These are phyloP conservation scores for Orthonyx spaldingii DNA, from an alignment of 2,113 vertebrate genomes.

Conservation along the genomic window DNA sequence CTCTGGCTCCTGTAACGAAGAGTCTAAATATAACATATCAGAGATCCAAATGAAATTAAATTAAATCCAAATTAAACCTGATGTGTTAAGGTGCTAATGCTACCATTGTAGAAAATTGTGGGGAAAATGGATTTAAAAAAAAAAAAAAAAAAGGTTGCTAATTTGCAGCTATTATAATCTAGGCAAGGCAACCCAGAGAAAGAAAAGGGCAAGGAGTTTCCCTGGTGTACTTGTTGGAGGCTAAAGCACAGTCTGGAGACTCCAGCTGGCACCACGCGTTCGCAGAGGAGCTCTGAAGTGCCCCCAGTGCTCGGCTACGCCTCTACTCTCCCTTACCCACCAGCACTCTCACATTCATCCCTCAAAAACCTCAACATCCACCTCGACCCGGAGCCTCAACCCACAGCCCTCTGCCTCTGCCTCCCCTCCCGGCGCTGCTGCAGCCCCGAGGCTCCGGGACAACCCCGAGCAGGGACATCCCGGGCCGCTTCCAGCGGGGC, in stretches of 20 bases:
- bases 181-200: not conserved
- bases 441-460: not conserved
- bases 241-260: not conserved
- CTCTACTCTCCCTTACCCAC: not conserved
- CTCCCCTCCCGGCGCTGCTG: not conserved
- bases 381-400: not conserved
- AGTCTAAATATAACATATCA: not conserved
- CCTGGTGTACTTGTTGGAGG: not conserved
- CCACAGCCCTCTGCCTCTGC: not conserved
- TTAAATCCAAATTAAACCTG: not conserved
- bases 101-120: not conserved
- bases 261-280: not conserved
- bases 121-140: too few relatives aligned
- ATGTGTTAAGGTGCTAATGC: not conserved
- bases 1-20: not conserved
- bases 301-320: not conserved
- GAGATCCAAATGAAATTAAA: not conserved
- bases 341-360: not conserved
- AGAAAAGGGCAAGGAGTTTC: not conserved
- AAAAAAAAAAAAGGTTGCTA: not conserved
- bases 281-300: not conserved
- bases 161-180: not conserved
- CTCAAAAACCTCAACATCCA: not conserved
- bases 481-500: not conserved
- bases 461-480: not conserved